A percentile compares a stretch with the other conserved stretches of the same genome.
Conservation (phyloP, 1,140 invertebrate species). For the Tetragnatha versicolor region DNA sequence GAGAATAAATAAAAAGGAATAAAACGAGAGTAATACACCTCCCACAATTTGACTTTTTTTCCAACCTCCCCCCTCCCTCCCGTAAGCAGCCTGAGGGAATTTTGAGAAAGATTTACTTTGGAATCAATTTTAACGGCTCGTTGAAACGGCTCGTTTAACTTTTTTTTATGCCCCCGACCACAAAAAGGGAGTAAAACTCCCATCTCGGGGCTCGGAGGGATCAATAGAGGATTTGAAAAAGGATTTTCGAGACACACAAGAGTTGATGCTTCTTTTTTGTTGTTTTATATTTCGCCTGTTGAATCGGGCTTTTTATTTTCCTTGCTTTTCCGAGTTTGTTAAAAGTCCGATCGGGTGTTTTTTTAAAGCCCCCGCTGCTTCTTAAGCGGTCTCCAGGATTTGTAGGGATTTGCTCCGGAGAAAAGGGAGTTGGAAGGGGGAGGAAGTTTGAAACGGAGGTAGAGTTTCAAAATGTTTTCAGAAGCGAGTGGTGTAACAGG, state of each 20-base stretch:
- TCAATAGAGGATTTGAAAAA: conserved; percentile 51
- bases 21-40: conserved; percentile 31
- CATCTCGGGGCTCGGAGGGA: conserved; percentile 19
- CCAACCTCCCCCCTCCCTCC: neutral
- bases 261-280: conserved; percentile 21
- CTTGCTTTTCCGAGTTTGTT: no score
- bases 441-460: no score
- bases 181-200: conserved; percentile 38
- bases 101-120: conserved; percentile 53
- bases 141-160: conserved; percentile 54
- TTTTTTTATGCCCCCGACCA: conserved; percentile 32
- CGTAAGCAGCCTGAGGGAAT: conserved; percentile 28
- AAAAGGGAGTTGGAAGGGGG: no score
- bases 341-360: no score
- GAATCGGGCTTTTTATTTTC: no score
- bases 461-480: no score
- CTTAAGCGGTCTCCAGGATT: no score
- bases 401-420: no score
- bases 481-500: no score
- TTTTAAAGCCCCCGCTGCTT: no score
- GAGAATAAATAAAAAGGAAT: neutral
- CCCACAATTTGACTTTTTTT: conserved; percentile 35
- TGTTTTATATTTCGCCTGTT: conserved; percentile 27
- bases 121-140: conserved; percentile 50
- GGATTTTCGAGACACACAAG: conserved; percentile 36